Evolutionary conservation across 2,797 vertebrate genomes (phyloP).

Genomic region (Potorous gilbertii): DNA sequence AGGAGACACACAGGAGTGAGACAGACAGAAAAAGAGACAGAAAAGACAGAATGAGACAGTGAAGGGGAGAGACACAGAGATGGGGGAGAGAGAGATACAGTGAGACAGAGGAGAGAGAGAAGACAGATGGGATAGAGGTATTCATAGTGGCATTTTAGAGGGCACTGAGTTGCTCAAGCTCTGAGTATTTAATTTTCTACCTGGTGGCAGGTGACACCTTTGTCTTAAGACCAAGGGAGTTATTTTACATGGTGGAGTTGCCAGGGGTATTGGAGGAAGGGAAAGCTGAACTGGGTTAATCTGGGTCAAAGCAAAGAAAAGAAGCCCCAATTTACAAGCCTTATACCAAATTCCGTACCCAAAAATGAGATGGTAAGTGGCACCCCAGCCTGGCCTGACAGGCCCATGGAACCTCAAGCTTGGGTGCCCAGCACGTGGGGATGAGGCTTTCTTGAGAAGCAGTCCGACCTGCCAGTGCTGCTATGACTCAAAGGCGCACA

Average conservation of each 20-base stretch:
- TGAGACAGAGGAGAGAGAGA: too few relatives aligned
- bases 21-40: neutral
- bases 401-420: neutral
- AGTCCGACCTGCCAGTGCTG: slow-evolving; percentile 58
- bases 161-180: neutral
- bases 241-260: neutral
- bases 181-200: neutral
- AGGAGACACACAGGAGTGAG: neutral
- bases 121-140: neutral
- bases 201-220: neutral
- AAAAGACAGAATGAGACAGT: too few relatives aligned
- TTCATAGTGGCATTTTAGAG: neutral
- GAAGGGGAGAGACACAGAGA: too few relatives aligned
- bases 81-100: neutral
- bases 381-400: neutral
- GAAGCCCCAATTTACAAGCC: neutral
- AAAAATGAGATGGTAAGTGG: neutral
- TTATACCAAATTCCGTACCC: neutral
- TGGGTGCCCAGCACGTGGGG: neutral
- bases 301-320: neutral
- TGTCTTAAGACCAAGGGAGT: neutral
- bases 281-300: neutral
- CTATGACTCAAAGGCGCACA: slow-evolving; percentile 55
- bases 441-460: neutral
- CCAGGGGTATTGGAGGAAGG: neutral